Percentiles rank a stretch among this genome's conserved stretches.
These are phyloP conservation scores for Drosophila paramelanica DNA, from an alignment of 2,888 invertebrate genomes.

Conservation along the genomic window DNA sequence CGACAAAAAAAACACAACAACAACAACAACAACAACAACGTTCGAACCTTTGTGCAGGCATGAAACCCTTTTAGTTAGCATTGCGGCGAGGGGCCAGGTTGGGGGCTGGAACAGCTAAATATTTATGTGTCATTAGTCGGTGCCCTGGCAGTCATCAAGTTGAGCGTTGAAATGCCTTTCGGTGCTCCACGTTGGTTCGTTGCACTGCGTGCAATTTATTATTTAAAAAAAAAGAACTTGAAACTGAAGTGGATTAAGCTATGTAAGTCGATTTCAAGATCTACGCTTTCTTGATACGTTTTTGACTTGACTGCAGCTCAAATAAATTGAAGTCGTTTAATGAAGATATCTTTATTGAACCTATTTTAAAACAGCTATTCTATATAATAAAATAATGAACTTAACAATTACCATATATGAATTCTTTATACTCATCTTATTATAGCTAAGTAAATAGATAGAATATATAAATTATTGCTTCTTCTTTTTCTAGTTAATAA, in stretches of 20 bases:
- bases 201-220: constrained; percentile 37
- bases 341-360: background rate
- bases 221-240: constrained; percentile 25
- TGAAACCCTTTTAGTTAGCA: constrained; percentile 70
- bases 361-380: background rate
- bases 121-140: constrained; percentile 76
- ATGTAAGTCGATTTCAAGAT: constrained; percentile 15
- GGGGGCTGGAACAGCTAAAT: constrained; percentile 55
- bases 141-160: constrained; percentile 65
- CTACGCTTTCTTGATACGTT: background rate
- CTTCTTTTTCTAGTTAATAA: no score
- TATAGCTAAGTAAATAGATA: no score
- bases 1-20: constrained; percentile 26
- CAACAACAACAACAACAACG: constrained; percentile 20
- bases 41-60: constrained; percentile 66
- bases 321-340: constrained; percentile 3
- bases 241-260: constrained; percentile 46
- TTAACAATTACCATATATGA: no score
- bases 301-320: background rate
- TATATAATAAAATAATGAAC: no score
- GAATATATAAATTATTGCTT: no score
- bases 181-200: background rate
- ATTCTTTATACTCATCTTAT: no score
- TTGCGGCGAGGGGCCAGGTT: background rate
- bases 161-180: constrained; percentile 68